A percentile compares a stretch with the other conserved stretches of the same genome.
phyloP scores from a whole-genome alignment of 2,888 invertebrate species.

The Drosophila pegasa region DNA sequence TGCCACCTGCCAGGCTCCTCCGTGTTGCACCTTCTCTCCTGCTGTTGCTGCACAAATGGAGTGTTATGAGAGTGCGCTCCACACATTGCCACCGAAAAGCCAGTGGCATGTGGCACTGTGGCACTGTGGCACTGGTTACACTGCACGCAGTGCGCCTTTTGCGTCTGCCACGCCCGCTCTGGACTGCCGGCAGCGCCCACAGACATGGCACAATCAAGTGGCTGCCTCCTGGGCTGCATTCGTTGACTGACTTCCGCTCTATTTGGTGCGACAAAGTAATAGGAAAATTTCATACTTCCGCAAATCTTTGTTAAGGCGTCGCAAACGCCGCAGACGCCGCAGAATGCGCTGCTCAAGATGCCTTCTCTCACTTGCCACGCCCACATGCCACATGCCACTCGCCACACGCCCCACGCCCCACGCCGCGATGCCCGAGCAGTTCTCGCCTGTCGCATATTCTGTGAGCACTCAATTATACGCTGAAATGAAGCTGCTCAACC shows the following conservation, averaged over 20 bases:
- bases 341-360: conserved; percentile 44
- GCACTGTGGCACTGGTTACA: conserved; percentile 13
- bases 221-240: conserved; percentile 53
- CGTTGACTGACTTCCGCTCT: conserved; percentile 78
- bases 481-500: conserved; percentile 76
- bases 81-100: conserved; percentile 1
- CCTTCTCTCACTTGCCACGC: conserved; percentile 36
- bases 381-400: conserved; percentile 39
- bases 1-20: background rate
- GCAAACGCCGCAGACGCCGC: conserved; percentile 16
- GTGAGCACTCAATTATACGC: conserved; percentile 76
- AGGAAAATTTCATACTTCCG: conserved; percentile 79
- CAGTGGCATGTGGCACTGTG: conserved; percentile 24
- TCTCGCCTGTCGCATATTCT: conserved; percentile 73
- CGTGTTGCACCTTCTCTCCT: background rate
- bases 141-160: conserved; percentile 20
- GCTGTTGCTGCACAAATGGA: conserved; percentile 1
- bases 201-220: conserved; percentile 65
- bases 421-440: conserved; percentile 56
- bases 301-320: conserved; percentile 64
- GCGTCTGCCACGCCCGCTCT: conserved; percentile 32
- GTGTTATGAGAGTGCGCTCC: background rate
- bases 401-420: no score
- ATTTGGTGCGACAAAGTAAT: conserved; percentile 77
- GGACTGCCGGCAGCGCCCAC: conserved; percentile 14